Conservation (phyloP, 2,113 vertebrate genomes). For the Cavia aperea region DNA sequence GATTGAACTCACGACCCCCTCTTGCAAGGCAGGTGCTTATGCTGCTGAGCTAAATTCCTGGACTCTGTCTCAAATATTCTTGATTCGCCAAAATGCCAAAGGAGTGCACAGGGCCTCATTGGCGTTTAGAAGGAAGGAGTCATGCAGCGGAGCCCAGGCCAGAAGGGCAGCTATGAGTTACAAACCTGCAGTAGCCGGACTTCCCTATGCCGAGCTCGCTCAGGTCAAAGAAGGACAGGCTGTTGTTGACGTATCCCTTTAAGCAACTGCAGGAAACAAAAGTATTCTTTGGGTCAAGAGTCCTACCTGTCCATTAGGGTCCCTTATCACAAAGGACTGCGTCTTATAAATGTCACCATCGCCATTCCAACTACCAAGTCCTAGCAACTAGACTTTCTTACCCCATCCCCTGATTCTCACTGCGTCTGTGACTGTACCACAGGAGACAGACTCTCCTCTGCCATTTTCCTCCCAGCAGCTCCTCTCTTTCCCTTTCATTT, state of each 20-base stretch:
- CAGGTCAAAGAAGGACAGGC: slow-evolving; percentile 93
- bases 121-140: background rate
- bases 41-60: too few species aligned
- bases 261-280: slow-evolving; percentile 83
- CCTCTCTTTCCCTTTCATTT: background rate
- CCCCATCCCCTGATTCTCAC: background rate
- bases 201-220: slow-evolving; percentile 82
- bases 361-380: background rate
- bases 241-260: slow-evolving; percentile 96
- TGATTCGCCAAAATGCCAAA: background rate
- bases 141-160: background rate
- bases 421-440: background rate
- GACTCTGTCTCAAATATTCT: background rate
- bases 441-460: background rate
- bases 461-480: background rate
- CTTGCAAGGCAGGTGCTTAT: too few species aligned
- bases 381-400: background rate
- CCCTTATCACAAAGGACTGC: background rate
- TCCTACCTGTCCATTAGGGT: background rate
- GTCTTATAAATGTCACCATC: background rate
- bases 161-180: background rate
- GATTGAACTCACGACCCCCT: too few species aligned
- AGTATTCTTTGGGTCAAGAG: background rate
- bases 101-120: background rate
- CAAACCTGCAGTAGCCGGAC: slow-evolving; percentile 86